A percentile compares a stretch with the other conserved stretches of the same genome.
Conservation (phyloP, 1,140 invertebrate genomes). For the Bombus confusus region DNA sequence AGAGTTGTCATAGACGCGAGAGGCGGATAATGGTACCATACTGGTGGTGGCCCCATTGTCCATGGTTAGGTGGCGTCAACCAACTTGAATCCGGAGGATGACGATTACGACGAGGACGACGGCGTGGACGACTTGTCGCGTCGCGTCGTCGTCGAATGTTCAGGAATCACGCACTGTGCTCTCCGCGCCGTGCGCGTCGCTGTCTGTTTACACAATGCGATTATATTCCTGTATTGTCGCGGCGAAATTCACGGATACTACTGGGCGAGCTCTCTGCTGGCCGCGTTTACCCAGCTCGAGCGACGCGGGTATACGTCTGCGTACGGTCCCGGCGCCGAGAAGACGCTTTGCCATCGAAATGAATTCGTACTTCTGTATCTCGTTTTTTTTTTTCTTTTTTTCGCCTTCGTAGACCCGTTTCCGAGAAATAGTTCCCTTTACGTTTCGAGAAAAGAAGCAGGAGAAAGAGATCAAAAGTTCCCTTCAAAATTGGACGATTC, state of each 20-base stretch:
- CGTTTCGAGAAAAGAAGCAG: not conserved
- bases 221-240: slow-evolving; percentile 54
- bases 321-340: too few species aligned
- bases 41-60: slow-evolving; percentile 74
- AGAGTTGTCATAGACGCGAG: slow-evolving; percentile 79
- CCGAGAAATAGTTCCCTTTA: too few species aligned
- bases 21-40: slow-evolving; percentile 79
- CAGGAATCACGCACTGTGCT: slow-evolving; percentile 67
- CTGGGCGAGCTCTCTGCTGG: not conserved
- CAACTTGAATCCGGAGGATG: slow-evolving; percentile 67
- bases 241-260: slow-evolving; percentile 43
- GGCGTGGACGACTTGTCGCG: slow-evolving; percentile 61
- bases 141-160: slow-evolving; percentile 66
- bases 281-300: not conserved
- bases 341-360: too few species aligned
- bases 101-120: slow-evolving; percentile 64
- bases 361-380: too few species aligned
- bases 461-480: not conserved
- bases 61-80: slow-evolving; percentile 66
- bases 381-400: not conserved
- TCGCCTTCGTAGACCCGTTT: too few species aligned
- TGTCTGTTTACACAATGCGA: slow-evolving; percentile 59
- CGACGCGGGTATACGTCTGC: not conserved
- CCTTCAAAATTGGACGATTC: too few species aligned
- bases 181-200: slow-evolving; percentile 40